Evolutionary conservation across 2,797 vertebrate species (phyloP), one percentile per base, ranked within the genome.

Genomic region (Eulemur rubriventer): DNA sequence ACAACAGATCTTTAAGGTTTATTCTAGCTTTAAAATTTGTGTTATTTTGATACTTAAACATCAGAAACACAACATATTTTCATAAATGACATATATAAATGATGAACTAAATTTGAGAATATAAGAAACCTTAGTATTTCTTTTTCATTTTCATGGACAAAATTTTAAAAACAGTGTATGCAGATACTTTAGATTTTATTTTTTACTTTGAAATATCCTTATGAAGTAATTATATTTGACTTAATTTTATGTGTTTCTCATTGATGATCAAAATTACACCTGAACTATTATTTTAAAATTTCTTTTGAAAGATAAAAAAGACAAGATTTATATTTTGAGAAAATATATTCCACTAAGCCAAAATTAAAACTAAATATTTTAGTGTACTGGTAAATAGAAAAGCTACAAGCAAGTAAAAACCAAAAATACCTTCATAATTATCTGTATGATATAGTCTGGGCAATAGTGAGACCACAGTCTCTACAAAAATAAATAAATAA

Each of bases 301-400:
- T 94, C 12, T 81, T 83, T 75, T 67, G 17, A 12, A 88, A 50
- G 35, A 75, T 61, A 69, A 91, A 63, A 76, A 33, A 79, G 80
- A 87, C 92, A 33, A 79, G 75, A 89, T 94, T 83, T 90, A 41
- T 57, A 94, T 87, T 61, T 61, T 88, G 20, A 94, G 24, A 8
- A 80, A 83, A 80, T n/a, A 17, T 2, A 82, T 72, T 93, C 50
- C 46, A 80, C 14, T 73, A 89, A 69, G 12, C 93, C 50, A 96
- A 93, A 86, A 65, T 67, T 72, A 26, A 94, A 89, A 85, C 8
- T 76, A 0, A 7, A 22, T 55, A 55, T 50, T 14, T 82, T 16
- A 20, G 18, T 52, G 38, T 57, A 41, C 17, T 33, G 3, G 80
- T 82, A 94, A 78, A 52, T 4, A 86, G 30, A 4, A 92, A 83